Conservation (phyloP, 1,140 invertebrate species). For the Trypoxylus dichotomus region DNA sequence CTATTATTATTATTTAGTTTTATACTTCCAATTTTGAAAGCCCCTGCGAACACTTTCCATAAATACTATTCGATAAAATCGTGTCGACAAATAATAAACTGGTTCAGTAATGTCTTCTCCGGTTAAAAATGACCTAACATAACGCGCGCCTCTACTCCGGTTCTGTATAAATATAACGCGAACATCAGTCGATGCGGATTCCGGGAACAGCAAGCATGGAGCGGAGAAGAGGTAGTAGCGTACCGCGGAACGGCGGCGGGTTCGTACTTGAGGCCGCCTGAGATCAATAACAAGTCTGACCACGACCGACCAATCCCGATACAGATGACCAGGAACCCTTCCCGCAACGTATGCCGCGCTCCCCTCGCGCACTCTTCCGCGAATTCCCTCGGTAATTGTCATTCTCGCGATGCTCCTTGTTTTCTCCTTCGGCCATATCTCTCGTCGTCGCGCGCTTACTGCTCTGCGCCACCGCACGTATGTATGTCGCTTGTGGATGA, state of each 20-base stretch:
- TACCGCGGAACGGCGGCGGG: slow-evolving; percentile 14
- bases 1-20: too few species aligned
- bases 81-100: too few species aligned
- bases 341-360: background rate
- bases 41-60: too few species aligned
- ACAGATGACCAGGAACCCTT: slow-evolving; percentile 23
- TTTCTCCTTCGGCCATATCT: slow-evolving; percentile 12
- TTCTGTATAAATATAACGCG: background rate
- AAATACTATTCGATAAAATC: too few species aligned
- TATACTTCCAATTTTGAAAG: too few species aligned
- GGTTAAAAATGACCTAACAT: too few species aligned
- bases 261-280: slow-evolving; percentile 24
- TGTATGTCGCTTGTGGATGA: background rate
- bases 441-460: background rate
- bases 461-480: background rate
- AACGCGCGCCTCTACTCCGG: background rate
- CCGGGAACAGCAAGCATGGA: slow-evolving; percentile 24
- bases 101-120: too few species aligned
- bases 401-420: slow-evolving; percentile 18
- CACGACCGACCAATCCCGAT: slow-evolving; percentile 26
- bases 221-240: background rate
- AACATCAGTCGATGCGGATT: slow-evolving; percentile 1
- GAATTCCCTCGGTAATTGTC: slow-evolving; percentile 21
- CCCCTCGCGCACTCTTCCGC: slow-evolving; percentile 4
- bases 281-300: slow-evolving; percentile 28